phyloP scores from a whole-genome alignment of 2,113 vertebrate genomes.

The Corynorhinus townsendii region DNA sequence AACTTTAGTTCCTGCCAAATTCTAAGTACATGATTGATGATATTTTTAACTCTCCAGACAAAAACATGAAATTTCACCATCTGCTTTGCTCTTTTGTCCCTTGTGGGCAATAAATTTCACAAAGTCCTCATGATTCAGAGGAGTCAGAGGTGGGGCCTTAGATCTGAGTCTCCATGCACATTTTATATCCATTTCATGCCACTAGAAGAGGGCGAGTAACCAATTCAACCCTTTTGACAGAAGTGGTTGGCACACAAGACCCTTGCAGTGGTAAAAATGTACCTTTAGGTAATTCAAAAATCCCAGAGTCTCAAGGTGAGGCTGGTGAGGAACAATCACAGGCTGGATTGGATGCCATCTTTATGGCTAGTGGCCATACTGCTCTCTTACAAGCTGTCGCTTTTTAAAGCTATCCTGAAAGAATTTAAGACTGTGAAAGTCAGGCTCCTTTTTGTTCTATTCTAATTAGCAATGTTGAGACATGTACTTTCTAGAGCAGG shows the following conservation, averaged over 20 bases:
- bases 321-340: neutral
- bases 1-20: constrained; percentile 54
- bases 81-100: constrained; percentile 67
- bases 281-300: neutral
- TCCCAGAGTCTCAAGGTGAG: neutral
- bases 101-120: constrained; percentile 53
- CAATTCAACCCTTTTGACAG: neutral
- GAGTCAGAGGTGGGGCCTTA: constrained; percentile 12
- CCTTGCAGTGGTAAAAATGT: neutral
- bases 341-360: neutral
- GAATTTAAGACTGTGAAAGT: neutral
- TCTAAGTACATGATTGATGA: constrained; percentile 58
- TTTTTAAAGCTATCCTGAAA: neutral
- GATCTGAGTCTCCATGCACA: neutral
- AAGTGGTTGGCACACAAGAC: neutral
- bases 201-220: neutral
- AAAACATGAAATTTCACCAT: constrained; percentile 55
- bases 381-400: neutral
- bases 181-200: neutral
- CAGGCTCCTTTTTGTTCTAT: neutral
- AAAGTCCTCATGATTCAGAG: constrained; percentile 18
- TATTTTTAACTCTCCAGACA: constrained; percentile 65
- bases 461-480: neutral
- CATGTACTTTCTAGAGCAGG: neutral
- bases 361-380: neutral